phyloP scores from a whole-genome alignment of 2,797 vertebrate species.

The Arnoldichthys spilopterus region DNA sequence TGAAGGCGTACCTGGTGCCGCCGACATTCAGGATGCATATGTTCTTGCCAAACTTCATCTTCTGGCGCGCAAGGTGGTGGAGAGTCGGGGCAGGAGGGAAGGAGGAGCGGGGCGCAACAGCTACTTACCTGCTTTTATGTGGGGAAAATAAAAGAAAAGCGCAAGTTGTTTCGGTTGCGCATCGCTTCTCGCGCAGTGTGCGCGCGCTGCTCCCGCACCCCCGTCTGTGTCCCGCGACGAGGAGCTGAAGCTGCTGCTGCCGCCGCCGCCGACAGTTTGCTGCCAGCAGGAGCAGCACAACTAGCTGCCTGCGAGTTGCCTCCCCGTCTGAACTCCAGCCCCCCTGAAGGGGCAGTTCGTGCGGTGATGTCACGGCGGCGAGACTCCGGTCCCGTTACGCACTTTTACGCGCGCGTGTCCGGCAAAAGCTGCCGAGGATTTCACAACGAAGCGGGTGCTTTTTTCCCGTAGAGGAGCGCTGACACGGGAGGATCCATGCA shows the following conservation, averaged over 20 bases:
- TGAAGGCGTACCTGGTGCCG: conserved; percentile 85
- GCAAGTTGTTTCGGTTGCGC: not conserved
- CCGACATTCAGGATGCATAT: conserved; percentile 84
- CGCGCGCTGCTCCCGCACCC: not conserved
- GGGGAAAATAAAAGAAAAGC: not conserved
- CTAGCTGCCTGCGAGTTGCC: conserved; percentile 19
- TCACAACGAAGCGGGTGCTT: not conserved
- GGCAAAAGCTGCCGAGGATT: not conserved
- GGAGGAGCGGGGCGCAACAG: not conserved
- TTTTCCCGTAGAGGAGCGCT: not conserved
- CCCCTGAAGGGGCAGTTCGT: conserved; percentile 68
- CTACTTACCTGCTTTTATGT: conserved; percentile 7
- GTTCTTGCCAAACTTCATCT: conserved; percentile 70
- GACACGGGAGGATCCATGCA: not conserved
- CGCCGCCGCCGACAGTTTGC: conserved; percentile 12
- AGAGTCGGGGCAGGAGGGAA: not conserved
- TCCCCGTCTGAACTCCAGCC: conserved; percentile 68
- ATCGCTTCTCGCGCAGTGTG: not conserved
- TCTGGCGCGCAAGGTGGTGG: not conserved
- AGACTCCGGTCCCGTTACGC: conserved; percentile 33
- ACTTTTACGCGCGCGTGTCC: conserved; percentile 29
- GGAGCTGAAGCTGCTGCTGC: not conserved
- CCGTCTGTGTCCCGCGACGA: not conserved
- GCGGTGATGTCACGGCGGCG: conserved; percentile 66
- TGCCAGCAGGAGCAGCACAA: not conserved